Percentiles rank a stretch among this genome's conserved stretches.
These are phyloP conservation scores for Aleiodes sp. DNA, from an alignment of 1,140 invertebrate genomes.

Conservation along the genomic window DNA sequence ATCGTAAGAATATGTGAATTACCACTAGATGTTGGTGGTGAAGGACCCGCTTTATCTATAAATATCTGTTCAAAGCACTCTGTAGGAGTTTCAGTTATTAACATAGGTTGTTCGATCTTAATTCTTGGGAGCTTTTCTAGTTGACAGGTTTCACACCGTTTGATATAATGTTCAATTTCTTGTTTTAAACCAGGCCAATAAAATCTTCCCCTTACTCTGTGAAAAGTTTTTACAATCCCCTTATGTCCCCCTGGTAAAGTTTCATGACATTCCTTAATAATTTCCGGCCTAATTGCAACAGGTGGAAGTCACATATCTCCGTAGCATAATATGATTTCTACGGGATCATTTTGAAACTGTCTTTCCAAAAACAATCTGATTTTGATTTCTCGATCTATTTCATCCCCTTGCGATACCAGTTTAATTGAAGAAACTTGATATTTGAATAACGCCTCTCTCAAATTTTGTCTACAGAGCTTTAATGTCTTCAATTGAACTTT, in stretches of 20 bases:
- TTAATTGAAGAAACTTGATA: too few relatives aligned
- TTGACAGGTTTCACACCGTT: background rate
- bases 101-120: slow-evolving; percentile 28
- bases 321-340: background rate
- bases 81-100: slow-evolving; percentile 36
- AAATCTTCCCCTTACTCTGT: background rate
- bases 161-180: too few relatives aligned
- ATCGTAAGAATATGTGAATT: slow-evolving; percentile 50
- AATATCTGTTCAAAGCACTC: slow-evolving; percentile 34
- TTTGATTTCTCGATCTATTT: background rate
- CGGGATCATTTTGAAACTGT: background rate
- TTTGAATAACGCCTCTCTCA: background rate
- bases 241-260: slow-evolving; percentile 27
- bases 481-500: background rate
- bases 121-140: background rate
- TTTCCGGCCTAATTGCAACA: background rate
- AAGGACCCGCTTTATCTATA: slow-evolving; percentile 49
- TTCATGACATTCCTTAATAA: too few relatives aligned
- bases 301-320: slow-evolving; percentile 17
- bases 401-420: too few relatives aligned
- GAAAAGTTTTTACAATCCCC: slow-evolving; percentile 6
- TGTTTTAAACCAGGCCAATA: too few relatives aligned
- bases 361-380: background rate
- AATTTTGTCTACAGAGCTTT: background rate
- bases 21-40: slow-evolving; percentile 37